Evolutionary conservation across 2,888 invertebrate genomes (phyloP).

Genomic region (Silvanus unidentatus): DNA sequence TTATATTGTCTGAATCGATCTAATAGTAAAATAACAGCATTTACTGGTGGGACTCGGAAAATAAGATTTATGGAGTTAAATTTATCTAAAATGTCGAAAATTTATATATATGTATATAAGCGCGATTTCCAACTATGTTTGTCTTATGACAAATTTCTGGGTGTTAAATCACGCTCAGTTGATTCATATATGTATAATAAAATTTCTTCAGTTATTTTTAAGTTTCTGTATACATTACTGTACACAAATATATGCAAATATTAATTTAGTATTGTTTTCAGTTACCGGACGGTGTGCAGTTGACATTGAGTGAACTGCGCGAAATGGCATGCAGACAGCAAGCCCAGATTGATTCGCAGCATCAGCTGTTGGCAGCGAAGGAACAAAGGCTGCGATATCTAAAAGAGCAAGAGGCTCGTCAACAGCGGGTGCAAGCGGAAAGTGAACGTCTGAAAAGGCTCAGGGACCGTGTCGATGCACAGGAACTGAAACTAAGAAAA

Average conservation of each 20-base stretch:
- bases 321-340: constrained; percentile 97
- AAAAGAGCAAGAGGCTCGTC: constrained; percentile 84
- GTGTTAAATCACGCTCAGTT: too few species aligned
- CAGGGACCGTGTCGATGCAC: constrained; percentile 88
- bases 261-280: constrained; percentile 39
- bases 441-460: constrained; percentile 81
- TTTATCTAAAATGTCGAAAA: neutral
- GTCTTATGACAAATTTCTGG: too few species aligned
- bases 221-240: too few species aligned
- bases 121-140: constrained; percentile 41
- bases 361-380: constrained; percentile 83
- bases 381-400: constrained; percentile 90
- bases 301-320: constrained; percentile 92
- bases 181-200: too few species aligned
- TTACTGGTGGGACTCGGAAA: too few species aligned
- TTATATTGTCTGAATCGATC: neutral
- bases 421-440: constrained; percentile 73
- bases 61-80: neutral
- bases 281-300: constrained; percentile 88
- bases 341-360: constrained; percentile 95
- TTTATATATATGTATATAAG: too few species aligned
- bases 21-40: neutral
- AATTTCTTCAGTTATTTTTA: too few species aligned
- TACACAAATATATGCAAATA: too few species aligned
- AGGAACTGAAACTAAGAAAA: constrained; percentile 89